Evolutionary conservation across 2,797 vertebrate species (phyloP).

Genomic region (Enteromius anoplus): DNA sequence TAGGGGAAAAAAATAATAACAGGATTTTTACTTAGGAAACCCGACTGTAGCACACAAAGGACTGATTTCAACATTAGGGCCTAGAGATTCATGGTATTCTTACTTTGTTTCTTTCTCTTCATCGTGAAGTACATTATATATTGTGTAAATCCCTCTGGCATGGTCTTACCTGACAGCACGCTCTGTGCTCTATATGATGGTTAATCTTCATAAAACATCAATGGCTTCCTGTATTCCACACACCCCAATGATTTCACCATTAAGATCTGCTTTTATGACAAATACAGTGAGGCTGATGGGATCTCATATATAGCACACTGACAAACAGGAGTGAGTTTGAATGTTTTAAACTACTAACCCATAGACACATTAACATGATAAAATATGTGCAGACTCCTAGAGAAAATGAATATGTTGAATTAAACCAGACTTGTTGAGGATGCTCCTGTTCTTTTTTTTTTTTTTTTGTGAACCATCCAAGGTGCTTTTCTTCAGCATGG

Average conservation of each 20-base stretch:
- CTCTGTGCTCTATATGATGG: constrained; percentile 31
- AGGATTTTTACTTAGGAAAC: neutral
- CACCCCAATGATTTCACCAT: constrained; percentile 42
- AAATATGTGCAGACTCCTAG: constrained; percentile 16
- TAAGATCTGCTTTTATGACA: constrained; percentile 37
- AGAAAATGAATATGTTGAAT: constrained; percentile 22
- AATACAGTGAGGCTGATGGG: constrained; percentile 18
- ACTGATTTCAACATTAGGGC: constrained; percentile 17
- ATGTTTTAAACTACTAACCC: constrained; percentile 33
- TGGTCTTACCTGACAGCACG: constrained; percentile 19
- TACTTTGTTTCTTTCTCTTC: constrained; percentile 5
- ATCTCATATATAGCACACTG: constrained; percentile 17
- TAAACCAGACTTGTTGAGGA: constrained; percentile 36
- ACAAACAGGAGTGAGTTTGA: constrained; percentile 41
- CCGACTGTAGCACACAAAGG: neutral
- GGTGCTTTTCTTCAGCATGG: constrained; percentile 35
- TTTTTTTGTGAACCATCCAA: neutral
- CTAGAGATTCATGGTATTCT: constrained; percentile 19
- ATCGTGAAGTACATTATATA: constrained; percentile 11
- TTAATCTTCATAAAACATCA: constrained; percentile 50
- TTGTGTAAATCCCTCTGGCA: constrained; percentile 18
- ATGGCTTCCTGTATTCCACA: constrained; percentile 41
- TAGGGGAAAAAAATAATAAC: neutral
- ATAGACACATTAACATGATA: constrained; percentile 39
- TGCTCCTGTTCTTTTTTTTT: neutral